Conservation (phyloP, 2,113 vertebrate species). For the Ictidomys tridecemlineatus region DNA sequence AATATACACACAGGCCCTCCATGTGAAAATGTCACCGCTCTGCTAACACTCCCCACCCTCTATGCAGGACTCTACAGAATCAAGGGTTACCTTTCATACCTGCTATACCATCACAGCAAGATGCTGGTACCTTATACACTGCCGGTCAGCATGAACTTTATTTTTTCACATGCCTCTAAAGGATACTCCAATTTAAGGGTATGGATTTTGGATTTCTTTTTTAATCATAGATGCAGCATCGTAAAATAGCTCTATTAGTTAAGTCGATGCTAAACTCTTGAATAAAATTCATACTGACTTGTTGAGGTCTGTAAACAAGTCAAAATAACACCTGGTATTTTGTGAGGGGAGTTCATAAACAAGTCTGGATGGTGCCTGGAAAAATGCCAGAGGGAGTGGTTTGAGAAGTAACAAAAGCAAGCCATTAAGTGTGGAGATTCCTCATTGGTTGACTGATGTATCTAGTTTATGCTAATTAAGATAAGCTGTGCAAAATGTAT, state of each 20-base stretch:
- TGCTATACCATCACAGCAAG: background rate
- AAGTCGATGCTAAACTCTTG: background rate
- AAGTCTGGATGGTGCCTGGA: no score
- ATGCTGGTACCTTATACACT: background rate
- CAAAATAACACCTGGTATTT: no score
- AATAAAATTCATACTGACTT: background rate
- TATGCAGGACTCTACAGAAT: background rate
- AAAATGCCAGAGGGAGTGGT: no score
- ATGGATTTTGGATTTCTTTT: background rate
- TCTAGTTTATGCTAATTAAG: no score
- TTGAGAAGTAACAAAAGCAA: no score
- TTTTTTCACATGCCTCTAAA: background rate
- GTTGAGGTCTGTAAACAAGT: no score
- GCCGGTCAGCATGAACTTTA: background rate
- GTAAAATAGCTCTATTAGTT: conserved; percentile 14
- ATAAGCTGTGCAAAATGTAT: no score
- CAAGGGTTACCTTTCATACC: background rate
- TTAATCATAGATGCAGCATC: background rate
- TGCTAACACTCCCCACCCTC: background rate
- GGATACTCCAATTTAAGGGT: background rate
- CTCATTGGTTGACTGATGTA: no score
- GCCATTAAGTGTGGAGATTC: no score
- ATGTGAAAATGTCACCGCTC: background rate
- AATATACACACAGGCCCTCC: background rate
- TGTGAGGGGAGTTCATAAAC: no score